phyloP scores from a whole-genome alignment of 2,797 vertebrate species.

The Myoxocephalus aenaeus region DNA sequence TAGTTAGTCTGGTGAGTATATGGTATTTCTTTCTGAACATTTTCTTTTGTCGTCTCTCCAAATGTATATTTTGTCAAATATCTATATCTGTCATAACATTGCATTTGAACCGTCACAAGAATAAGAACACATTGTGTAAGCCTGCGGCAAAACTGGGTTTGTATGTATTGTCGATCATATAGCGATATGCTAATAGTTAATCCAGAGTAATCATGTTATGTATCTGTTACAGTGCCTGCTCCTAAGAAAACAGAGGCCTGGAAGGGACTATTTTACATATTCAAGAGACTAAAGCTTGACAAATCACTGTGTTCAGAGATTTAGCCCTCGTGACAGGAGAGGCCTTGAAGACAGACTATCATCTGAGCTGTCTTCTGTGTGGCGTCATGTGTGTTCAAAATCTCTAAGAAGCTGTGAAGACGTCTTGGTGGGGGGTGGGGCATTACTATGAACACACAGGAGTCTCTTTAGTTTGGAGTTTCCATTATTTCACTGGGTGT shows the following conservation, averaged over 20 bases:
- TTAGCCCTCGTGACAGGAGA: slow-evolving; percentile 62
- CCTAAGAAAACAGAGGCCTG: slow-evolving; percentile 63
- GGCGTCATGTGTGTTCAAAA: slow-evolving; percentile 43
- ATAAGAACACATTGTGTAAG: slow-evolving; percentile 27
- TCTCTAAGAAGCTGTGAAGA: slow-evolving; percentile 26
- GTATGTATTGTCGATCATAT: slow-evolving; percentile 63
- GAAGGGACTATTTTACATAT: slow-evolving; percentile 73
- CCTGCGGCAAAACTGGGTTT: slow-evolving; percentile 46
- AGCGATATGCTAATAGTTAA: slow-evolving; percentile 65
- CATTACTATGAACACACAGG: slow-evolving; percentile 30
- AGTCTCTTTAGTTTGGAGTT: slow-evolving; percentile 20
- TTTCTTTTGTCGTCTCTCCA: background rate
- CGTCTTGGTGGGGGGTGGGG: background rate
- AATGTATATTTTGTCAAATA: slow-evolving; percentile 25
- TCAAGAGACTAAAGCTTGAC: slow-evolving; percentile 67
- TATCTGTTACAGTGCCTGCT: slow-evolving; percentile 62
- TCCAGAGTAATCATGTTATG: slow-evolving; percentile 75
- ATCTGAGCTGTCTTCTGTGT: slow-evolving; percentile 41
- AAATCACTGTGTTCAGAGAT: slow-evolving; percentile 63
- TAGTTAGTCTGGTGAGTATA: background rate
- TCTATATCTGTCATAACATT: slow-evolving; percentile 22
- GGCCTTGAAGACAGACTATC: slow-evolving; percentile 57
- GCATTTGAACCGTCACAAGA: slow-evolving; percentile 27
- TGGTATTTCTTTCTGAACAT: background rate
- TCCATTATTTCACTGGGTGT: background rate